Base-by-base conservation (phyloP, 2,888 invertebrate species). In the Nemapogon koenigi region DNA sequence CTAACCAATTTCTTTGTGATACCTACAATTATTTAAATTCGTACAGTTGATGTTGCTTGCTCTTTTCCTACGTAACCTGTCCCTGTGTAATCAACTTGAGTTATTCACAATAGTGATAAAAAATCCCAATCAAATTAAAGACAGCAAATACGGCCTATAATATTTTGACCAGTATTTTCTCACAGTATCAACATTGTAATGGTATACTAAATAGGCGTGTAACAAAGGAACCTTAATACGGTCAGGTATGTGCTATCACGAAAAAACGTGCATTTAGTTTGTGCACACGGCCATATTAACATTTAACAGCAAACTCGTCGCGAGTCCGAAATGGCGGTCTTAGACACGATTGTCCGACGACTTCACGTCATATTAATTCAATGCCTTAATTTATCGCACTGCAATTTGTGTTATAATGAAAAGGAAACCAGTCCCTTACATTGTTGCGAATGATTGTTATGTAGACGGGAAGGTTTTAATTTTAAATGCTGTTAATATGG, bases 361-460 rank as follows among this genome's bases (percentile, higher is more conserved):
- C 54, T 56, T 54, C 32, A 43, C 56, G 62, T 60, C 62, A 55
- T 57, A 56, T 62, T 62, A 59, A 64, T 61, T 55, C 50, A 51
- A 50, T 44, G 41, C 44, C 30, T 49, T 55, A 62, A 68, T 67
- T 65, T 69, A 68, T 56, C 41, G 53, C 49, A 37, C n/a, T 33
- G 19, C 19, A 33, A 33, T 33, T 33, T 33, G 33, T 33, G 3
- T 22, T 33, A 13, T 19, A 17, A 33, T 19, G 16, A 11, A 19
- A 16, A 18, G 19, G 33, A 19, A 31, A 31, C 11, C 19, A 18
- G 33, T 17, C 33, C 19, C 19, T 17, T 33, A 33, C 33, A 16
- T 33, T 33, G 33, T 33, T 33, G 33, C 19, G 19, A 19, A 19
- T 18, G 18, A 33, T 33, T 33, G 33, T 33, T 33, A 33, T 31